A percentile compares a stretch with the other conserved stretches of the same genome.
phyloP scores from a whole-genome alignment of 2,113 vertebrate species.

The Siphamia tubifer region DNA sequence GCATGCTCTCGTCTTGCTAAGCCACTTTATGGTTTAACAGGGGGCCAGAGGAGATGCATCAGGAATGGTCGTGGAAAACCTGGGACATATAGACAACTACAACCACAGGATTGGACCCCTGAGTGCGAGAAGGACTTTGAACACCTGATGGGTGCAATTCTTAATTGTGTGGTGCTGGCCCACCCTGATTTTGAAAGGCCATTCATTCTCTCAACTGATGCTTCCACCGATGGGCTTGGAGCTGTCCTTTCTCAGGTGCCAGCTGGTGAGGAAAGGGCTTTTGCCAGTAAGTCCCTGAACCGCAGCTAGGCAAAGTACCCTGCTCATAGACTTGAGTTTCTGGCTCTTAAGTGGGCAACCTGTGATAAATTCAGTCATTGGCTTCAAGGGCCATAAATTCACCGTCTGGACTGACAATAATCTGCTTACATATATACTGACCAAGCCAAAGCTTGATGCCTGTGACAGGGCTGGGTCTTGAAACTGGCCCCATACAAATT shows the following conservation, averaged over 20 bases:
- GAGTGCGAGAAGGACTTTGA: neutral
- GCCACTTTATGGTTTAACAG: neutral
- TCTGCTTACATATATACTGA: conserved; percentile 1
- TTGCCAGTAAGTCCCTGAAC: conserved; percentile 2
- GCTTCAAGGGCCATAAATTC: too few species aligned
- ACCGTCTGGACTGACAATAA: too few species aligned
- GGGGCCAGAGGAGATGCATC: neutral
- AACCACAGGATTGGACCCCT: conserved; percentile 12
- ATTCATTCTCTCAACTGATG: conserved; percentile 27
- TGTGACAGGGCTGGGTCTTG: conserved; percentile 23
- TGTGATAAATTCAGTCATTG: too few species aligned
- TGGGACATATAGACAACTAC: conserved; percentile 2
- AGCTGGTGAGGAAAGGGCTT: neutral
- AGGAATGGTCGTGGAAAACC: conserved; percentile 3
- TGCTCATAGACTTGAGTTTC: too few species aligned
- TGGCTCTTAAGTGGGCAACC: too few species aligned
- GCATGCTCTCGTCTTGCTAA: neutral
- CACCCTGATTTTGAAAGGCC: conserved; percentile 12
- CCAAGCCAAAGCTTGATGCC: conserved; percentile 5
- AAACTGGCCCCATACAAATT: conserved; percentile 9
- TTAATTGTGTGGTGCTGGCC: neutral
- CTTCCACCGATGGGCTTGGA: conserved; percentile 11
- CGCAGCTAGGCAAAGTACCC: conserved; percentile 17
- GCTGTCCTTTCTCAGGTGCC: conserved; percentile 23
- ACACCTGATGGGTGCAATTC: conserved; percentile 3